Evolutionary conservation across 1,140 invertebrate genomes (phyloP), one percentile per base, ranked within the genome.

Genomic region (Aphelinus certus): DNA sequence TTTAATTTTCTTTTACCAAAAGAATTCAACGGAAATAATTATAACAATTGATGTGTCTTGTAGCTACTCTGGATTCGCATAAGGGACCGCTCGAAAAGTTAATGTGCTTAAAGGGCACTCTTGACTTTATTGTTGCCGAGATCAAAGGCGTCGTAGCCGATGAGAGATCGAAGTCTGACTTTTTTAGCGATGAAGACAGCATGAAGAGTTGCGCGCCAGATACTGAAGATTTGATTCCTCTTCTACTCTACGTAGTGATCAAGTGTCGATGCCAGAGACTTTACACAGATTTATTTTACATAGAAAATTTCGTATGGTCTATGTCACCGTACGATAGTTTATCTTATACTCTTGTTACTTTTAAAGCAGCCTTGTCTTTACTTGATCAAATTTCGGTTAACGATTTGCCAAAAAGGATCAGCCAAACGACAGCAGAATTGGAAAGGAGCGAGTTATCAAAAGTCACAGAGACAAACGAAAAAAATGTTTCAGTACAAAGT

Each of bases 71-170:
- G 10, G 79, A 84, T 48, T 73, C 73, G 26, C 70, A 78, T 0
- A 63, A 77, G 62, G 80, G 79, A 55, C 84, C 84, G 2, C 78
- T 81, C 63, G 83, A 83, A 66, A 85, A 84, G 63, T 76, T 84
- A 1, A 46, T 75, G 1, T 85, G 84, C 55, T 53, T 85, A 3
- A 79, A 80, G 43, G 80, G 78, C 9, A 82, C 82, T 5, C 49
- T 85, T n/a, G 83, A 85, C 49, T 71, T 84, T 1, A 78, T 79
- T 10, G 62, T 83, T 5, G 82, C 83, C 2, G 82, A 84, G 71
- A 75, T 82, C 9, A 85, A 85, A 71, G 81, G 80, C 7, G 81
- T 78, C 1, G 76, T 82, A 26, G 83, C 82, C 5, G 83, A 81
- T 51, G 73, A 79, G 9, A 76, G 83, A 72, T 81, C 79, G 1